phyloP scores from a whole-genome alignment of 64 coral and sea anemone species.

The Exaiptasia diaphana region DNA sequence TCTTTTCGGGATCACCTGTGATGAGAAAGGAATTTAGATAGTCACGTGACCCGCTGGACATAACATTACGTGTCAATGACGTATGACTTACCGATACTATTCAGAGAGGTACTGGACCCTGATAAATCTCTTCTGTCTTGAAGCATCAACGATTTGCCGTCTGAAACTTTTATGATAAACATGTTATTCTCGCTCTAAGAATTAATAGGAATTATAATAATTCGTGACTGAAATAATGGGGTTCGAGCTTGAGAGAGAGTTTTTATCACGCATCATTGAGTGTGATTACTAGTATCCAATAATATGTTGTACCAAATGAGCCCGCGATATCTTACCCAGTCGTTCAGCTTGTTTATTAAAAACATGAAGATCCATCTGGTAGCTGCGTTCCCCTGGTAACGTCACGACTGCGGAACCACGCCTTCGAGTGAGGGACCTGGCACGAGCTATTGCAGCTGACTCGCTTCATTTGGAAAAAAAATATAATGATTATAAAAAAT shows the following conservation, averaged over 20 bases:
- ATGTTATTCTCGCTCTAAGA: too few relatives aligned
- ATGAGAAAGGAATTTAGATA: background rate
- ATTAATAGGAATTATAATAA: too few relatives aligned
- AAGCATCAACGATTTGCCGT: background rate
- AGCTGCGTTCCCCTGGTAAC: conserved; percentile 69
- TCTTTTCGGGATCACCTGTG: conserved; percentile 67
- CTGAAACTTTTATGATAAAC: background rate
- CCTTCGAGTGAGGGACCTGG: conserved; percentile 24
- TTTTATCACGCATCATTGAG: too few relatives aligned
- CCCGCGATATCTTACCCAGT: background rate
- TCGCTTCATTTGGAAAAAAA: conserved; percentile 32
- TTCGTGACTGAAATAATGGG: too few relatives aligned
- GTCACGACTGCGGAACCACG: conserved; percentile 88
- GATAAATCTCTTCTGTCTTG: conserved; percentile 54
- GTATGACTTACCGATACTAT: conserved; percentile 76
- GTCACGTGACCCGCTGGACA: too few relatives aligned
- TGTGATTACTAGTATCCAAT: too few relatives aligned
- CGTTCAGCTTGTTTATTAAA: conserved; percentile 53
- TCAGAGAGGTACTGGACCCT: conserved; percentile 68
- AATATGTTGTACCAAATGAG: too few relatives aligned
- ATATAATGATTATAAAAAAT: background rate
- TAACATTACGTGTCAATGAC: too few relatives aligned
- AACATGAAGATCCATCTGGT: conserved; percentile 91
- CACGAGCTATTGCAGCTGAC: conserved; percentile 38
- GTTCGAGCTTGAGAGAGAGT: too few relatives aligned